Evolutionary conservation across 2,888 invertebrate species (phyloP), one percentile per base, ranked within the genome.

Genomic region (Lamellibrachia satsuma): DNA sequence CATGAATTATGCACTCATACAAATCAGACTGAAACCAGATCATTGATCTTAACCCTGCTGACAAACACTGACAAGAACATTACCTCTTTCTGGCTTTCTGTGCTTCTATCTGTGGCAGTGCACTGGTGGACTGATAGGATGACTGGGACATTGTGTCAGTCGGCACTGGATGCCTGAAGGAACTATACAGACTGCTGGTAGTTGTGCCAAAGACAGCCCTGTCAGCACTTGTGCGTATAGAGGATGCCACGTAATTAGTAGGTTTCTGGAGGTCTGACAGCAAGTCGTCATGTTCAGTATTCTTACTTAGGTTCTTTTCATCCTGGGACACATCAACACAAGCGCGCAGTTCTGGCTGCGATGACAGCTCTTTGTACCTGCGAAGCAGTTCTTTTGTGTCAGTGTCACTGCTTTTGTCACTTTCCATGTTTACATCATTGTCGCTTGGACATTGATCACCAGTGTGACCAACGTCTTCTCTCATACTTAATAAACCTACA

Each of bases 401-500:
- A 27, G 52, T 91, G 52, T 91, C 91, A 91, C 51, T 91, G 91
- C 39, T 91, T 91, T 39, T 39, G 91, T 91, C 51, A 4, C 27
- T 91, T 52, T 91, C 51, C 51, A 52, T 52, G 91, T 51, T 11
- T 6, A 91, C 91, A 27, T 91, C 51, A 27, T 51, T n/a, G 15
- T 52, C 91, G 39, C 52, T 91, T 15, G 6, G 52, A 52, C 91
- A 15, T 6, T 51, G n/a, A 22, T n/a, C 75, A 75, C 75, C 15
- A 15, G 75, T 6, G 75, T 75, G 22, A 22, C 22, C 75, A 22
- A 22, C 22, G 75, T 75, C 75, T 75, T 75, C 22, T 15, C 75
- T 75, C 75, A 75, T 22, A 22, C 75, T 22, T 11, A 75, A 75
- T 15, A 75, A 75, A 75, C 75, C 75, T 22, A 3, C 22, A 15